Percentiles rank a stretch among this genome's conserved stretches.
Conservation (phyloP, 2,797 vertebrate species). For the Sebastes umbrosus region DNA sequence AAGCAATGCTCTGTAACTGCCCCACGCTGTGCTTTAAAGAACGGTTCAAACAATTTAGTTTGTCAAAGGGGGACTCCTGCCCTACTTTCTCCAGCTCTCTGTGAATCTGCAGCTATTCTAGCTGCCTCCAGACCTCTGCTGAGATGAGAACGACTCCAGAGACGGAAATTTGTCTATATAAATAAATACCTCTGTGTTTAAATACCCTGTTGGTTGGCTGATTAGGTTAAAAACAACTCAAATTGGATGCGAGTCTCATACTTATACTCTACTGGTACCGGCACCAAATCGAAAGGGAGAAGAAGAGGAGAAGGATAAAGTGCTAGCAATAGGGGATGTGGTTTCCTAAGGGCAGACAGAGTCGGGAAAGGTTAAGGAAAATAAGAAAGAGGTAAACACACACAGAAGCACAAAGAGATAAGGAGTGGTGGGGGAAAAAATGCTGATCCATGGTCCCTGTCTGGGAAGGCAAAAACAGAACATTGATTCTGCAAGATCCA, state of each 20-base stretch:
- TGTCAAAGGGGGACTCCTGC: constrained; percentile 70
- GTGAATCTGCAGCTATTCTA: constrained; percentile 59
- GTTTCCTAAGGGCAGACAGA: constrained; percentile 69
- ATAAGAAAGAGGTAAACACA: constrained; percentile 56
- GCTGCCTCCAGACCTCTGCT: constrained; percentile 49
- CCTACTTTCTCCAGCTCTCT: constrained; percentile 66
- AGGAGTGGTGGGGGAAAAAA: constrained; percentile 51
- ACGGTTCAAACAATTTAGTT: constrained; percentile 72
- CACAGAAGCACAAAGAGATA: constrained; percentile 31
- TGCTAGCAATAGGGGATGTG: constrained; percentile 47
- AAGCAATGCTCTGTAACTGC: constrained; percentile 58
- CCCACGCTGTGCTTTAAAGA: constrained; percentile 75
- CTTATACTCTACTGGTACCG: background rate
- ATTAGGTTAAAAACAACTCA: constrained; percentile 24
- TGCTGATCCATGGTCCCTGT: constrained; percentile 78
- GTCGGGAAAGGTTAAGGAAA: constrained; percentile 69
- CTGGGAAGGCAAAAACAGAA: constrained; percentile 78
- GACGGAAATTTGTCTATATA: constrained; percentile 59
- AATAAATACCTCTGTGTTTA: constrained; percentile 62
- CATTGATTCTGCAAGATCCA: constrained; percentile 83
- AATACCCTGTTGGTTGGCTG: constrained; percentile 42
- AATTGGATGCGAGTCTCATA: constrained; percentile 4
- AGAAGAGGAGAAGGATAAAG: constrained; percentile 8
- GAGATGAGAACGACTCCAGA: constrained; percentile 53
- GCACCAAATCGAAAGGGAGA: background rate